Evolutionary conservation across 2,797 vertebrate genomes (phyloP).

Genomic region (Helarctos malayanus): DNA sequence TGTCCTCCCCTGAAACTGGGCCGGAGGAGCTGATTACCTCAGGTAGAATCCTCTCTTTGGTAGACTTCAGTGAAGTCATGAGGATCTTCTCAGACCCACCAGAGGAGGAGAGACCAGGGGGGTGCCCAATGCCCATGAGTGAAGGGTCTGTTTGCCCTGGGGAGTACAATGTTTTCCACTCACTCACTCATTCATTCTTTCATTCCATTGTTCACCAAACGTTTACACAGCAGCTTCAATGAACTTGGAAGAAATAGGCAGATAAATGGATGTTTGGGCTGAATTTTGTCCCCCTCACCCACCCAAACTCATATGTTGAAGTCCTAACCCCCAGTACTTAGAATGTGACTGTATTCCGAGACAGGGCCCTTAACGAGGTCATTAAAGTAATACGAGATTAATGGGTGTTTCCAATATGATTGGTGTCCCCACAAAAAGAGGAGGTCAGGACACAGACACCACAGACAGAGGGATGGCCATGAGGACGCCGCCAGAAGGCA

Average conservation of each 20-base stretch:
- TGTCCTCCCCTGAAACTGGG: neutral
- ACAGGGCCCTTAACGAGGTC: neutral
- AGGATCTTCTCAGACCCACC: no score
- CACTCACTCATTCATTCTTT: neutral
- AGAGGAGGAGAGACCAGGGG: neutral
- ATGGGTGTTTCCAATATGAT: neutral
- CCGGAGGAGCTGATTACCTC: neutral
- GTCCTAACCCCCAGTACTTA: neutral
- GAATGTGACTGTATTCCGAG: neutral
- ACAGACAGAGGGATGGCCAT: neutral
- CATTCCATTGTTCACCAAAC: neutral
- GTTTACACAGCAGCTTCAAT: neutral
- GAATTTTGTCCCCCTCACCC: accelerated
- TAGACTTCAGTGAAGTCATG: neutral
- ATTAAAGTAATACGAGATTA: neutral
- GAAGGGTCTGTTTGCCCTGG: neutral
- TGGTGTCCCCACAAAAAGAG: neutral
- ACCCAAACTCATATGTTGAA: neutral
- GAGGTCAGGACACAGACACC: neutral
- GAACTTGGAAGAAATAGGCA: neutral
- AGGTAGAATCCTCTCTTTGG: neutral
- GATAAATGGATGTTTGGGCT: neutral
- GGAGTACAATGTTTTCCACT: neutral
- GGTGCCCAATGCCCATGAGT: neutral
- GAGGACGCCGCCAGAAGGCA: neutral